These are phyloP conservation scores for Fragariocoptes setiger DNA, from an alignment of 1,140 invertebrate genomes.

Conservation along the genomic window DNA sequence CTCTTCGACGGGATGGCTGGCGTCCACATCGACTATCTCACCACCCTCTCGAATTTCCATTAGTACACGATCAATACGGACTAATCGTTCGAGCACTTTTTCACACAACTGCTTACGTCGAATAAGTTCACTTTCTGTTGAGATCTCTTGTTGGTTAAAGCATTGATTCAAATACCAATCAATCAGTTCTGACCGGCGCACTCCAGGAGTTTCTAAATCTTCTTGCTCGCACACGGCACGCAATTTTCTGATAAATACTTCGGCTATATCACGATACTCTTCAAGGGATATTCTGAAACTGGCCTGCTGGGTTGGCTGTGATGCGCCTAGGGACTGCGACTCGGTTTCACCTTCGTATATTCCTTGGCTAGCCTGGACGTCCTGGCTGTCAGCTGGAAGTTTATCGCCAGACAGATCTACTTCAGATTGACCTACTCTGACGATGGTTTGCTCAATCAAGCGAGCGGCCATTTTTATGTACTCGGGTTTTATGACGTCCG, in stretches of 20 bases:
- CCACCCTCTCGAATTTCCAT: conserved; percentile 6
- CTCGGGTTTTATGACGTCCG: conserved; percentile 42
- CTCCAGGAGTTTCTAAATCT: conserved; percentile 25
- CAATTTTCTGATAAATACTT: conserved; percentile 64
- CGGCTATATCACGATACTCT: conserved; percentile 67
- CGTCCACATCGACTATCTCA: neutral
- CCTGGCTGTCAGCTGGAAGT: conserved; percentile 1
- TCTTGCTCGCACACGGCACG: conserved; percentile 33
- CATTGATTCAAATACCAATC: conserved; percentile 57
- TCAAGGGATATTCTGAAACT: conserved; percentile 70
- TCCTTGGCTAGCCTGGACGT: neutral
- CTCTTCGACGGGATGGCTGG: neutral
- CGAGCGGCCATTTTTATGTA: conserved; percentile 81
- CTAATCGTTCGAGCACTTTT: conserved; percentile 71
- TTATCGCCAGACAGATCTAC: conserved; percentile 31
- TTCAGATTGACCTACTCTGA: conserved; percentile 86
- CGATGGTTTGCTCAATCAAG: conserved; percentile 88
- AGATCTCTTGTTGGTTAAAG: conserved; percentile 33
- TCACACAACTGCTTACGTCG: conserved; percentile 66
- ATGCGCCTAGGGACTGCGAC: conserved; percentile 4
- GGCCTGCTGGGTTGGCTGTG: conserved; percentile 28
- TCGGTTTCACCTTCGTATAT: neutral
- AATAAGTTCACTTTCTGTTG: conserved; percentile 59
- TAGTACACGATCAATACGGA: conserved; percentile 24
- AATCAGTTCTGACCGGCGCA: conserved; percentile 47